A percentile compares a stretch with the other conserved stretches of the same genome.
phyloP scores from a whole-genome alignment of 2,888 invertebrate genomes.

The Drosophila quinaria region DNA sequence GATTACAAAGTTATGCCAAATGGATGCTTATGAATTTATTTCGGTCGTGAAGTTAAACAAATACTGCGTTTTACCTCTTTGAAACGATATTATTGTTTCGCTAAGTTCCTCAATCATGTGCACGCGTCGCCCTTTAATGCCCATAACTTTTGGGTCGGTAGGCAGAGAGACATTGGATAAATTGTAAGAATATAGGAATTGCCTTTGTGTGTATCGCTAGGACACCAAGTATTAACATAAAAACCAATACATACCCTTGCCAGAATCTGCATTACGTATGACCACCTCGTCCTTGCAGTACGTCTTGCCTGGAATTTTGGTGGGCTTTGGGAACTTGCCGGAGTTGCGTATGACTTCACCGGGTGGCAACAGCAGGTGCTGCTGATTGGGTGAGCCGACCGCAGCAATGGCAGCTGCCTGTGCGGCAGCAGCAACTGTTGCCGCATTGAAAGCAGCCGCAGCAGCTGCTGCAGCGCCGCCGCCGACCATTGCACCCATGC shows the following conservation, averaged over 20 bases:
- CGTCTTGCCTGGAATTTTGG: slow-evolving; percentile 96
- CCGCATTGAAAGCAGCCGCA: slow-evolving; percentile 67
- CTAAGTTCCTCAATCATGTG: slow-evolving; percentile 99
- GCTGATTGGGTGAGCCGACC: slow-evolving; percentile 84
- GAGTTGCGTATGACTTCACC: slow-evolving; percentile 95
- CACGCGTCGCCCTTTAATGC: slow-evolving; percentile 98
- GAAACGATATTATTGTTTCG: slow-evolving; percentile 99
- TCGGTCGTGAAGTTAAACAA: slow-evolving; percentile 28
- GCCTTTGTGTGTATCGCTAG: background rate
- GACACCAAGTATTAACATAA: background rate
- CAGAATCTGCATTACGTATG: slow-evolving; percentile 97
- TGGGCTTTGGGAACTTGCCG: slow-evolving; percentile 95
- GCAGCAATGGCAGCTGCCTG: slow-evolving; percentile 82
- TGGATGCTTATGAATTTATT: background rate
- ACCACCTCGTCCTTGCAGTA: slow-evolving; percentile 98
- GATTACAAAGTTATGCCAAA: slow-evolving; percentile 8
- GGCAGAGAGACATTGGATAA: slow-evolving; percentile 21
- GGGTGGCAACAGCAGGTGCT: slow-evolving; percentile 88
- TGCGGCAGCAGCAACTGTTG: slow-evolving; percentile 71
- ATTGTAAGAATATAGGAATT: slow-evolving; percentile 11
- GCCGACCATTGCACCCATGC: slow-evolving; percentile 56
- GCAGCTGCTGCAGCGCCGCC: slow-evolving; percentile 55
- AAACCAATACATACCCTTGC: slow-evolving; percentile 91
- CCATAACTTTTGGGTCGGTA: slow-evolving; percentile 91
- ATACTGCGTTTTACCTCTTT: slow-evolving; percentile 92